phyloP scores from a whole-genome alignment of 2,888 invertebrate species.

The Bembecia ichneumoniformis region DNA sequence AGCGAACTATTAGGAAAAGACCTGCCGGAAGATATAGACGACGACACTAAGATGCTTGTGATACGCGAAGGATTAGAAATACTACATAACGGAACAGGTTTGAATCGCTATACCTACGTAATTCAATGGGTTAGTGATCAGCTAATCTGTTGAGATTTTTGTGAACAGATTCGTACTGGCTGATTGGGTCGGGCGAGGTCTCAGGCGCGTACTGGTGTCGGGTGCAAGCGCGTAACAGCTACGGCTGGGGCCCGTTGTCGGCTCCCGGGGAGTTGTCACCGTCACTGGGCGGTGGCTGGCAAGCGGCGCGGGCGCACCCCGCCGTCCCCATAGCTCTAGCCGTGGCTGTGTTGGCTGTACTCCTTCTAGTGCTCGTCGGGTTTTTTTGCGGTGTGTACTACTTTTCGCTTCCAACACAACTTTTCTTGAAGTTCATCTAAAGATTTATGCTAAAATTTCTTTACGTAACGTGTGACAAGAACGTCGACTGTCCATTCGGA shows the following conservation, averaged over 20 bases:
- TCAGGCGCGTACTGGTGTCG: conserved; percentile 79
- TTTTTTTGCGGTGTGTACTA: background rate
- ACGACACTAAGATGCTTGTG: conserved; percentile 44
- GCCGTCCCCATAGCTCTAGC: conserved; percentile 74
- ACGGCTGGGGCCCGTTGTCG: conserved; percentile 88
- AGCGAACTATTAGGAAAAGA: conserved; percentile 36
- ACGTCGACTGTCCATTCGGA: too few relatives aligned
- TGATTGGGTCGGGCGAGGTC: conserved; percentile 76
- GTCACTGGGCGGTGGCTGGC: conserved; percentile 28
- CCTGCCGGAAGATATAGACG: conserved; percentile 43
- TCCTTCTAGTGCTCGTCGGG: background rate
- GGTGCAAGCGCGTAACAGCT: conserved; percentile 83
- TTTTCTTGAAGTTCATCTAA: too few relatives aligned
- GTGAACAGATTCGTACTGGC: conserved; percentile 81
- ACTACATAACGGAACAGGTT: conserved; percentile 83
- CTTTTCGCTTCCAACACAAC: too few relatives aligned
- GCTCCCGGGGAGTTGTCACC: conserved; percentile 69
- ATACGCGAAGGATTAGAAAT: conserved; percentile 70
- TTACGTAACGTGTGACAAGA: too few relatives aligned
- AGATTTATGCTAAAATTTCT: too few relatives aligned
- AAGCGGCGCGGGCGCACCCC: conserved; percentile 63
- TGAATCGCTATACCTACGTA: too few relatives aligned
- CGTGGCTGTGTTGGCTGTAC: conserved; percentile 64
- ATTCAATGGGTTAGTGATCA: too few relatives aligned
- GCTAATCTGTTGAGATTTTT: too few relatives aligned